Base-by-base conservation (phyloP, 2,797 vertebrate species). In the Tiaroga cobitis region DNA sequence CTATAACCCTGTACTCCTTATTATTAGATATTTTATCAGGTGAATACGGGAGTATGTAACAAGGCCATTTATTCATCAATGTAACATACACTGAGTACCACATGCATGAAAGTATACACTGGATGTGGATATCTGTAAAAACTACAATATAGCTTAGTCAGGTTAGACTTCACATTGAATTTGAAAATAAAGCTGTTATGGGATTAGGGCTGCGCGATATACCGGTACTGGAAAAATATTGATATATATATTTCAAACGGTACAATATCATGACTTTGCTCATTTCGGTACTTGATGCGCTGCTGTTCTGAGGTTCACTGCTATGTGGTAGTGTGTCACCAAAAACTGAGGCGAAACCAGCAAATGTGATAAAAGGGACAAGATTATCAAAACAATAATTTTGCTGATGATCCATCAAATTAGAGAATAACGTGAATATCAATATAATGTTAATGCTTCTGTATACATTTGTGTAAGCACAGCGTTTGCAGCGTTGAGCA, bases 21-120 rank as follows among this genome's bases (percentile, higher is more conserved):
- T 95, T 94, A 95, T 94, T 93, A 93, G 92, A 93, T 88, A 39
- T 84, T 92, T 95, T 95, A 95, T 95, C 94, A 65, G 16, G 7
- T 32, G 13, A 32, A 65, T 32, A 18, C 1, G 1, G 65, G 26
- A 82, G 19, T 34, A 24, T 63, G 18, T 3, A 49, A 74, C 37
- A 51, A 63, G 26, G 11, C 37, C 19, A 11, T 82, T 74, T 69
- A 78, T 34, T 39, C 26, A 9, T 43, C 65, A 69, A 59, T 34
- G 15, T 26, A 59, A n/a, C 10, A 29, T 26, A 56, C 29, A 49
- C 1, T 4, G n/a, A 7, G 26, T 34, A 24, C 26, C 41, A 37
- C 63, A 18, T 26, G 29, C 24, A 39, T 75, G 43, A 67, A 19
- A 8, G 41, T 80, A 39, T 67, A 80, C 26, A 76, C 19, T 37